phyloP scores from a whole-genome alignment of 2,113 vertebrate genomes.

The Glareola pratincola region DNA sequence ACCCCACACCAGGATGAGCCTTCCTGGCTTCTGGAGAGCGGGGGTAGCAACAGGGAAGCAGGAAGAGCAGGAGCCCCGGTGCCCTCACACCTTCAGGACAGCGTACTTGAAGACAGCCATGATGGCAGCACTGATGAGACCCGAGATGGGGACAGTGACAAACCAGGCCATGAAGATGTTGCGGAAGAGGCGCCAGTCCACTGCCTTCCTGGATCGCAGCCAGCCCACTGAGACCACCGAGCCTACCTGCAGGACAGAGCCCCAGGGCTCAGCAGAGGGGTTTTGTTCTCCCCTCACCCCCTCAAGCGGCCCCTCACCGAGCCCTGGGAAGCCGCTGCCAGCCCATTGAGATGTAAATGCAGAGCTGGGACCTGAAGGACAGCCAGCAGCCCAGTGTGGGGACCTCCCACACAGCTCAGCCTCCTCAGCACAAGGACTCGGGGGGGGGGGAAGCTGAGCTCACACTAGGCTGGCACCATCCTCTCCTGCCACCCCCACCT shows the following conservation, averaged over 20 bases:
- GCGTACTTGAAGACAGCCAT: conserved; percentile 87
- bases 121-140: conserved; percentile 90
- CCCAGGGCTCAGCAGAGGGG: not conserved
- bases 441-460: accelerated
- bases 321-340: not conserved
- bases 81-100: conserved; percentile 52
- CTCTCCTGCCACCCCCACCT: not conserved
- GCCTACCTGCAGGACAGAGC: conserved; percentile 80
- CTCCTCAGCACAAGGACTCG: accelerated
- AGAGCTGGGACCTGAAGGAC: not conserved
- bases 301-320: not conserved
- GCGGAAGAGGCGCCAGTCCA: conserved; percentile 93
- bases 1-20: not conserved
- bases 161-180: conserved; percentile 99
- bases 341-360: not conserved
- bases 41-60: conserved; percentile 64
- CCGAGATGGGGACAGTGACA: conserved; percentile 92
- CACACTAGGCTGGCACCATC: accelerated
- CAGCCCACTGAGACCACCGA: conserved; percentile 95
- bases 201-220: conserved; percentile 92
- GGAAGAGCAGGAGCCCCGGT: not conserved
- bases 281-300: not conserved
- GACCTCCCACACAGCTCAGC: not conserved
- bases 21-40: conserved; percentile 4
- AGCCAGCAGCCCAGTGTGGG: not conserved